phyloP scores from a whole-genome alignment of 2,797 vertebrate genomes.

The Cuniculus paca region DNA sequence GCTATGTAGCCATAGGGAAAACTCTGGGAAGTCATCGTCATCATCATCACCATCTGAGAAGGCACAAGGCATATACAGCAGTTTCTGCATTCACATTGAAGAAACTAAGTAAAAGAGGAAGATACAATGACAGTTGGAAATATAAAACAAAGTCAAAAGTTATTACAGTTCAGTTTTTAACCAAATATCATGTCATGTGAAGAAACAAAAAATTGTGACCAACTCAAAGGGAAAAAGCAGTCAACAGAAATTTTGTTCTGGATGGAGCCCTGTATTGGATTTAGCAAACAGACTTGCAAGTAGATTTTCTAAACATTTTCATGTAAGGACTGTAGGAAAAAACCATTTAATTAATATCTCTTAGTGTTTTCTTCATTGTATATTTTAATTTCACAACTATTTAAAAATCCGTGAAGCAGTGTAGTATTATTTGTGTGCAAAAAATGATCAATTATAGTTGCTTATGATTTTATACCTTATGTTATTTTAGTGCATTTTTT shows the following conservation, averaged over 20 bases:
- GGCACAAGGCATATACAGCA: not conserved
- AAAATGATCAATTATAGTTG: not conserved
- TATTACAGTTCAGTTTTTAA: not conserved
- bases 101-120: not conserved
- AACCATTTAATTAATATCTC: not conserved
- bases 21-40: not conserved
- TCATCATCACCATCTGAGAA: not conserved
- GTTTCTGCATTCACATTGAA: not conserved
- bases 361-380: not conserved
- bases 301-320: conserved; percentile 1
- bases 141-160: not conserved
- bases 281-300: not conserved
- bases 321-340: not conserved
- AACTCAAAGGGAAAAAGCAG: not conserved
- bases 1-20: not conserved
- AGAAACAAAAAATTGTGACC: not conserved
- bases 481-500: not conserved
- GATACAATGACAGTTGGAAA: not conserved
- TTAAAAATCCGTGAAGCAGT: not conserved
- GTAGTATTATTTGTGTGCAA: not conserved
- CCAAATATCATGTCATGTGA: not conserved
- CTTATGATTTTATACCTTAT: not conserved
- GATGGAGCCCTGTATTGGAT: not conserved
- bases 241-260: not conserved
- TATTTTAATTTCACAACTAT: conserved; percentile 52